Conservation (phyloP, 1,140 invertebrate genomes). For the Euglossa dilemma region DNA sequence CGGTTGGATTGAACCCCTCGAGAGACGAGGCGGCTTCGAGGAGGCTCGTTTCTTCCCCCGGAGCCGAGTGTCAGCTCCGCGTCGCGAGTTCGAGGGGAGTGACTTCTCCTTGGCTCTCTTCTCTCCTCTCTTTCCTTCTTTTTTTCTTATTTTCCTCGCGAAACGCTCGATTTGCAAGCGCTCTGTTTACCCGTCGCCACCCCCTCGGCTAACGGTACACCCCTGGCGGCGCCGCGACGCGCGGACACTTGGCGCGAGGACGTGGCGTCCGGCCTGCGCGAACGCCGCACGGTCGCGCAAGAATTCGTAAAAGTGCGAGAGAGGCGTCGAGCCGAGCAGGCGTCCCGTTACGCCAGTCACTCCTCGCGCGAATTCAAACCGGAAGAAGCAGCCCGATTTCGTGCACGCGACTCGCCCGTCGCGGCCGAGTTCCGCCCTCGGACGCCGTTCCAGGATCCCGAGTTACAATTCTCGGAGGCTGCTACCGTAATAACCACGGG, state of each 20-base stretch:
- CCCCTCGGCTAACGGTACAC: neutral
- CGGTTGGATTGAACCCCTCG: neutral
- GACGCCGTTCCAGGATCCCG: neutral
- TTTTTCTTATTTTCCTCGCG: constrained; percentile 9
- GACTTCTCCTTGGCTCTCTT: constrained; percentile 11
- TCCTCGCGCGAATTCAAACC: neutral
- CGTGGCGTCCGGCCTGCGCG: neutral
- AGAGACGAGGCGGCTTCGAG: neutral
- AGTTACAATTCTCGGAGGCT: neutral
- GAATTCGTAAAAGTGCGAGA: constrained; percentile 26
- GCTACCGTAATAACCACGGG: neutral
- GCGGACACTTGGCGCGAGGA: neutral
- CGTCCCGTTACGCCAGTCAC: neutral
- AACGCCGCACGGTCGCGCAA: neutral
- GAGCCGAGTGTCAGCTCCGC: neutral
- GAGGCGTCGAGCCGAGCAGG: neutral
- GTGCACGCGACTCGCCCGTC: neutral
- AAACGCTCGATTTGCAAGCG: constrained; percentile 44
- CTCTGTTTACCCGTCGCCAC: constrained; percentile 54
- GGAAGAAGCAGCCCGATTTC: constrained; percentile 7
- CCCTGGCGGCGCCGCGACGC: neutral
- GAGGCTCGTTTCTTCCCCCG: neutral
- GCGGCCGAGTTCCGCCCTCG: neutral
- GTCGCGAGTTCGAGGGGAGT: neutral
- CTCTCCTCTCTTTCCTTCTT: constrained; percentile 4